Evolutionary conservation across 2,797 vertebrate species (phyloP), one percentile per base, ranked within the genome.

Genomic region (Esox lucius): DNA sequence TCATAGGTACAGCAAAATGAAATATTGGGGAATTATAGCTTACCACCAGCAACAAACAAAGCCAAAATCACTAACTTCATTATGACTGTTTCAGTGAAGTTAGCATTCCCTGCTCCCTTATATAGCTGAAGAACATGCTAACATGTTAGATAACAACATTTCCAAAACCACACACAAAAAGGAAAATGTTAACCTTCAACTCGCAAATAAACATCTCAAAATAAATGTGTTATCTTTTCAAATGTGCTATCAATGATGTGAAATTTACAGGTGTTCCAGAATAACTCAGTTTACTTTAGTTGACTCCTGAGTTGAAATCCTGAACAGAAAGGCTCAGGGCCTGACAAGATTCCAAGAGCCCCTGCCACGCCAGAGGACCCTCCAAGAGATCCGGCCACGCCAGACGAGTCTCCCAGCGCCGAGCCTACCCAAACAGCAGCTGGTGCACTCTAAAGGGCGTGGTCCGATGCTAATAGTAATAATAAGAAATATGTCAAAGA

Each of bases 61-160:
- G 92, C 93, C 84, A 95, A 92, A 83, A 94, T 84, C 85, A 94
- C 48, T 17, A 93, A 83, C 86, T 85, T 93, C 92, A 94, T 93
- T 74, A 66, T 90, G 89, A 88, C 82, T 78, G 80, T 84, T 81
- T 82, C 81, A 78, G 56, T 68, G 62, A 46, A 0, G 9, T 3
- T 15, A 71, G n/a, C 7, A 3, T 7, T 75, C 56, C 0, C 0
- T 17, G 6, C 7, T 73, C 4, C 12, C 15, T 92, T 94, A 88
- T 92, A 93, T 89, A 90, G 73, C 1, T 19, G 28, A 39, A 24
- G 53, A 33, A 28, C 0, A 13, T n/a, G 6, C 28, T 71, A 76
- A 61, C 56, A 61, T 61, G 56, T 86, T 77, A 42, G 70, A 39
- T 62, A 76, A 81, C 64, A 7, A 77, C 11, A 74, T 68, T 0